phyloP scores from a whole-genome alignment of 2,113 vertebrate genomes.

The Chloroceryle aenea region DNA sequence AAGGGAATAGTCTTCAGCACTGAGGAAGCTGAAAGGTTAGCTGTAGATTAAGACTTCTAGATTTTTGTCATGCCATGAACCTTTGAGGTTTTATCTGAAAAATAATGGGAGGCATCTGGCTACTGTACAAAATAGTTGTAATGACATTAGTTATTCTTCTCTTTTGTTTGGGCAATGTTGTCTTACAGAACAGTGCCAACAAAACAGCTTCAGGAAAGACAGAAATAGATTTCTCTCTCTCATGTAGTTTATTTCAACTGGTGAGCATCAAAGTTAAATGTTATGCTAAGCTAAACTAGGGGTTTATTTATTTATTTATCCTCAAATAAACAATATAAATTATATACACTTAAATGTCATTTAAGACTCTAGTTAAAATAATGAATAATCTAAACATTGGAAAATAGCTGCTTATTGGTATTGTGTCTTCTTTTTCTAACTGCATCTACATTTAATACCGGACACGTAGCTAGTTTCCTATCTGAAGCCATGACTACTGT shows the following conservation, averaged over 20 bases:
- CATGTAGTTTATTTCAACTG: background rate
- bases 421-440: background rate
- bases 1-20: background rate
- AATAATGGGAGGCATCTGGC: background rate
- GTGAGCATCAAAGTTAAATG: background rate
- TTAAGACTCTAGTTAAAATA: background rate
- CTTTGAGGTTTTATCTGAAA: background rate
- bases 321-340: background rate
- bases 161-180: background rate
- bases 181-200: background rate
- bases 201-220: background rate
- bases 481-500: background rate
- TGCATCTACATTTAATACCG: background rate
- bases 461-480: background rate
- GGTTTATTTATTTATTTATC: no score
- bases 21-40: background rate
- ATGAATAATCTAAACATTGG: background rate
- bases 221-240: background rate
- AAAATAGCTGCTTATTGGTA: background rate
- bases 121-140: background rate
- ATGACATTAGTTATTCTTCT: background rate
- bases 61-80: background rate
- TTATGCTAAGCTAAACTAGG: background rate
- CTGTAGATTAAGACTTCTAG: background rate
- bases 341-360: background rate